Evolutionary conservation across 2,797 vertebrate genomes (phyloP), one percentile per base, ranked within the genome.

Genomic region (Periparus ater): DNA sequence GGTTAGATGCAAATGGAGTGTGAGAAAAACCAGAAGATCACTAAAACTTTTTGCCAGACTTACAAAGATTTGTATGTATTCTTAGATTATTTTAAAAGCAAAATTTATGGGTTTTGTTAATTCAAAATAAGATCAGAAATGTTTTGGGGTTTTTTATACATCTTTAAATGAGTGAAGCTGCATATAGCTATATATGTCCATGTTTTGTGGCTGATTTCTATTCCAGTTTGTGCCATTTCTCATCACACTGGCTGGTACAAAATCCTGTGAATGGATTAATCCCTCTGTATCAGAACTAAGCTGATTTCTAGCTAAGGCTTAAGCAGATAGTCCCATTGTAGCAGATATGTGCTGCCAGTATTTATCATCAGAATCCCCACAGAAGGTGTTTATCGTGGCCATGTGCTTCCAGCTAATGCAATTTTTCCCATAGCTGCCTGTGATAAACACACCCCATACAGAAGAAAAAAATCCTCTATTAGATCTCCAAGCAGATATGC

Each of bases 261-360:
- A 93, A 97, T 91, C 72, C 81, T 83, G 58, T 66, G 73, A 78
- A 62, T 90, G 38, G 91, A 95, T 86, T 93, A 93, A 96, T 95
- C 82, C 66, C 38, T 77, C 57, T 80, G 32, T 91, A 78, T 92
- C n/a, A 62, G 72, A 94, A 55, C 72, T 95, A 93, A 96, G 87
- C 79, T 95, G 82, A 93, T 96, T 94, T 91, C 92, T 79, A 83
- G 92, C 72, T 80, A 38, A n/a, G 65, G 66, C 25, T 96, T 94
- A 93, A 63, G 68, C 68, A 93, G 72, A 93, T 93, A 92, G 65
- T 14, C 44, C 29, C 40, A 83, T 96, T 94, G 82, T 85, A 89
- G 61, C 40, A 94, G 85, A 81, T 89, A 92, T 62, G 81, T 77
- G 62, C 89, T 96, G 81, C 57, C 65, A 91, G 78, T 55, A 78